Percentiles rank a stretch among this genome's conserved stretches.
Conservation (phyloP, 1,140 invertebrate genomes). For the Diprion similis region DNA sequence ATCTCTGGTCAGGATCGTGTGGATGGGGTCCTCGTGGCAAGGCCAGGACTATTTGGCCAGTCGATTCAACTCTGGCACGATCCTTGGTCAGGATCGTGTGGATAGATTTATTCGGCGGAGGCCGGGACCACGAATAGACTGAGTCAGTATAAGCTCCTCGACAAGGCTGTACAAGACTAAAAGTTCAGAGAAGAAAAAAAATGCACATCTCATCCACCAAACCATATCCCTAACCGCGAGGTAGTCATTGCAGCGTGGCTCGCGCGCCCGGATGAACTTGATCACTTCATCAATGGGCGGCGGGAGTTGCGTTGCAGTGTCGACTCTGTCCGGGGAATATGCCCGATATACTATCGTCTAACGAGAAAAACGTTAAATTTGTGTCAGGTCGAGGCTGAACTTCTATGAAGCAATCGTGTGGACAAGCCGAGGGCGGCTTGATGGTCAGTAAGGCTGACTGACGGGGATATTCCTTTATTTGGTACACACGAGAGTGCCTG, state of each 20-base stretch:
- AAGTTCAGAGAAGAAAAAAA: too few species aligned
- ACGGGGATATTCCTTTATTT: too few species aligned
- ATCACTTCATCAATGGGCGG: not conserved
- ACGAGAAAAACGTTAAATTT: too few species aligned
- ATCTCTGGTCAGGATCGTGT: constrained; percentile 25
- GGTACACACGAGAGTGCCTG: too few species aligned
- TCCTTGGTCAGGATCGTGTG: not conserved
- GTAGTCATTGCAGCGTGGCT: not conserved
- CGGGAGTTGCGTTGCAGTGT: not conserved
- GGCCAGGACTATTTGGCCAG: not conserved
- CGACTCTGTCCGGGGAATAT: too few species aligned
- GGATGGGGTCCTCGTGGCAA: constrained; percentile 13
- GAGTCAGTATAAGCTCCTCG: too few species aligned
- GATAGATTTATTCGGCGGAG: not conserved
- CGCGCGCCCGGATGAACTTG: not conserved
- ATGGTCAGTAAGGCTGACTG: too few species aligned
- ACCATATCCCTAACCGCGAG: not conserved
- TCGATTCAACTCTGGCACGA: not conserved
- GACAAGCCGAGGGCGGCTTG: too few species aligned
- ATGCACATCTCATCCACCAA: not conserved
- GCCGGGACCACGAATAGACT: not conserved
- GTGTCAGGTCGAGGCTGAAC: too few species aligned
- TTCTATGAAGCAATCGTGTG: too few species aligned
- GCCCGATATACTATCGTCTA: too few species aligned
- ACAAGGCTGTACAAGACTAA: too few species aligned